phyloP scores from a whole-genome alignment of 2,888 invertebrate species.

The Agriopis aurantiaria region DNA sequence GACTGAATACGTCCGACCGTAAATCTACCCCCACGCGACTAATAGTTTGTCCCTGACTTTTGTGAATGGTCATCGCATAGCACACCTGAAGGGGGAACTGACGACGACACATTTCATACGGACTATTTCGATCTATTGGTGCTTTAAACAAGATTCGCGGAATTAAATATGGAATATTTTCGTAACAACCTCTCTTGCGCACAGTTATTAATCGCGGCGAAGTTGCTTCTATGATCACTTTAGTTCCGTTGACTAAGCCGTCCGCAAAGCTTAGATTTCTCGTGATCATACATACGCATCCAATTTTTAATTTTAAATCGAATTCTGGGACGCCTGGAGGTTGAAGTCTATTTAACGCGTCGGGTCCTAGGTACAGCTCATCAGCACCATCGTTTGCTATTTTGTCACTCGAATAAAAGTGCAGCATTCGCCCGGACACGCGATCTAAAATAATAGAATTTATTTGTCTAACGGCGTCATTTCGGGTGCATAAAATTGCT shows the following conservation, averaged over 20 bases:
- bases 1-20: neutral
- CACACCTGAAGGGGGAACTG: conserved; percentile 25
- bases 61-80: conserved; percentile 29
- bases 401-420: conserved; percentile 13
- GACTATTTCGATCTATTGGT: conserved; percentile 8
- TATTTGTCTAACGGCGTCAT: conserved; percentile 8
- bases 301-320: conserved; percentile 13
- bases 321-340: conserved; percentile 13
- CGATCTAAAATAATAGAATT: conserved; percentile 14
- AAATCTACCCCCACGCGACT: conserved; percentile 17
- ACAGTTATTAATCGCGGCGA: conserved; percentile 15
- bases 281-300: conserved; percentile 16
- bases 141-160: conserved; percentile 19
- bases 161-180: conserved; percentile 7
- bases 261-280: conserved; percentile 18
- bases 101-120: conserved; percentile 21
- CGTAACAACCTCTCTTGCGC: neutral
- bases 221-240: conserved; percentile 8
- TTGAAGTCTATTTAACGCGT: conserved; percentile 10
- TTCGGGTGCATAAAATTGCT: conserved; percentile 10
- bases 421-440: neutral
- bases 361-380: conserved; percentile 13
- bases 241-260: neutral
- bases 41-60: conserved; percentile 26
- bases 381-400: conserved; percentile 7